These are phyloP conservation scores for Pycnonotus jocosus DNA, from an alignment of 2,113 vertebrate genomes.

Conservation along the genomic window DNA sequence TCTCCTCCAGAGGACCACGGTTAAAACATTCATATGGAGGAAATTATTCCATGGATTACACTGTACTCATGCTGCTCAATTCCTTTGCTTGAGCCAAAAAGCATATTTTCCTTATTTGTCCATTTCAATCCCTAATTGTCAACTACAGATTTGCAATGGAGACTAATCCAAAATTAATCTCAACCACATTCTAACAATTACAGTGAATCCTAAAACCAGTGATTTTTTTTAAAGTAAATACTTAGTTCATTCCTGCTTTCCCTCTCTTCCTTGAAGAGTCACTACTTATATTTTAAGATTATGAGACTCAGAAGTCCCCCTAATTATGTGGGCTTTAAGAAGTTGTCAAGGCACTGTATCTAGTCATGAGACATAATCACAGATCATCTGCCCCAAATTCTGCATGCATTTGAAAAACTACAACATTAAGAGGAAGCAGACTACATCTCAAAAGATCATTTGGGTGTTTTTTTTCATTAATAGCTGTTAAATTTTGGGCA, in stretches of 20 bases:
- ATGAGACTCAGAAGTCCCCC: not conserved
- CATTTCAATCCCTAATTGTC: not conserved
- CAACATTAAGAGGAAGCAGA: not conserved
- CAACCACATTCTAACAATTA: not conserved
- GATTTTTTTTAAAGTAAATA: not conserved
- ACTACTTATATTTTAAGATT: not conserved
- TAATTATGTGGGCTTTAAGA: not conserved
- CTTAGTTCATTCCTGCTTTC: not conserved
- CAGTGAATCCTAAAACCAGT: not conserved
- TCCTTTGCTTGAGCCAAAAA: not conserved
- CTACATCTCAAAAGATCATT: not conserved
- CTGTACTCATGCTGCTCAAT: not conserved
- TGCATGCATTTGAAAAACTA: not conserved
- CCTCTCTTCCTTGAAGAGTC: not conserved
- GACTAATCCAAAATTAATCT: not conserved
- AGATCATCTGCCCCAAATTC: not conserved
- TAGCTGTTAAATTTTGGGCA: not conserved
- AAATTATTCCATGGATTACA: not conserved
- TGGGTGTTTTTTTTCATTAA: not conserved
- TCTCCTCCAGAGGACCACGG: not conserved
- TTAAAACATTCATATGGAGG: not conserved
- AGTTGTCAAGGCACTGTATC: not conserved
- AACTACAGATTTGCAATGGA: not conserved
- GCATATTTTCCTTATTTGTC: not conserved
- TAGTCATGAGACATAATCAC: not conserved